These are phyloP conservation scores for Saccostrea echinata DNA, from an alignment of 1,140 invertebrate species.

Conservation along the genomic window DNA sequence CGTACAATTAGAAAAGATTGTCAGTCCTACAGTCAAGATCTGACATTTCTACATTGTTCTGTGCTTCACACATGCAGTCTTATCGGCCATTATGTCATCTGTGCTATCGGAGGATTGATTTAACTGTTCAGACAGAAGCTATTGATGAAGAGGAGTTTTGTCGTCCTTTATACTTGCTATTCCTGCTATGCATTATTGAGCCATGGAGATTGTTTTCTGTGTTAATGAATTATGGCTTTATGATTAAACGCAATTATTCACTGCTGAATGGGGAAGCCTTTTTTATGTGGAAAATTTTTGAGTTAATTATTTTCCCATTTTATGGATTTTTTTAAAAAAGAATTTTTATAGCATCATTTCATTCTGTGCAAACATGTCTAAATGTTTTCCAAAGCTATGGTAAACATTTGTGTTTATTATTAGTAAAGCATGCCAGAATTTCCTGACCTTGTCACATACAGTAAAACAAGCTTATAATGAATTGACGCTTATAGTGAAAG, in stretches of 20 bases:
- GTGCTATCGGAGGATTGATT: slow-evolving; percentile 24
- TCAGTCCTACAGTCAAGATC: not conserved
- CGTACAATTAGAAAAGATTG: slow-evolving; percentile 6
- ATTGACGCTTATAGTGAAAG: too few relatives aligned
- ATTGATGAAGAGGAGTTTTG: slow-evolving; percentile 22
- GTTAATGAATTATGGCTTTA: slow-evolving; percentile 25
- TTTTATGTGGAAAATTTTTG: not conserved
- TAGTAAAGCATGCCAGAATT: not conserved
- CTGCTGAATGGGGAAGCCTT: slow-evolving; percentile 7
- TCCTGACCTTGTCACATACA: not conserved
- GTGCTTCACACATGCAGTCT: slow-evolving; percentile 22
- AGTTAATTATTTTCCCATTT: not conserved
- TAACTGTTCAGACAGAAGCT: slow-evolving; percentile 29
- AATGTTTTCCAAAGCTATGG: not conserved
- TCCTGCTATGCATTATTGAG: slow-evolving; percentile 17
- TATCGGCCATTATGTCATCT: slow-evolving; percentile 34
- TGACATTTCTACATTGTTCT: slow-evolving; percentile 28
- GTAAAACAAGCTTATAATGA: too few relatives aligned
- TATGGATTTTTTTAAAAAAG: slow-evolving; percentile 9
- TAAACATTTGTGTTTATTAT: not conserved
- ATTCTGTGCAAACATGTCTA: not conserved
- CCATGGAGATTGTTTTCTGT: slow-evolving; percentile 24
- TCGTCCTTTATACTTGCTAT: not conserved
- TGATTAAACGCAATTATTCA: slow-evolving; percentile 8
- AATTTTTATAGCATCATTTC: not conserved